Conservation (phyloP, 1,140 invertebrate genomes). For the Trinorchestia longiramus region DNA sequence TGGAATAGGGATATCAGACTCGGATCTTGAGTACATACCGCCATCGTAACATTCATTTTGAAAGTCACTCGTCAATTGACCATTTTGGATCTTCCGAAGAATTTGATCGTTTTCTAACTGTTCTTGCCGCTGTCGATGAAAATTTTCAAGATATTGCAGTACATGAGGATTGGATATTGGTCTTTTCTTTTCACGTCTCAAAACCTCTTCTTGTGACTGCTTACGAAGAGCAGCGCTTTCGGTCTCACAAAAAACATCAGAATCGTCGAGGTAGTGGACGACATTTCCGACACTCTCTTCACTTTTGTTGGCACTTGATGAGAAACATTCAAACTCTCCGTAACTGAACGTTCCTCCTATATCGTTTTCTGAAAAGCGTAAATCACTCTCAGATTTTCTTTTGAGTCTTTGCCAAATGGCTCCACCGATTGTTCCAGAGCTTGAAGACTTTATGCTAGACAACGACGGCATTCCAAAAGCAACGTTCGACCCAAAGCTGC, state of each 20-base stretch:
- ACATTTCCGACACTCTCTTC: not conserved
- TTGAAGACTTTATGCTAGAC: not conserved
- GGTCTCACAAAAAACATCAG: not conserved
- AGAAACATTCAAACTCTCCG: not conserved
- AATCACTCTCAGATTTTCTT: slow-evolving; percentile 41
- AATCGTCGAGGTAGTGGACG: not conserved
- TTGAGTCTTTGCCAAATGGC: slow-evolving; percentile 29
- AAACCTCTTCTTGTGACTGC: not conserved
- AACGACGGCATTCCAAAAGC: not conserved
- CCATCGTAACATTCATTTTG: not conserved
- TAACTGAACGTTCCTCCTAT: slow-evolving; percentile 1
- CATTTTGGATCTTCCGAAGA: not conserved
- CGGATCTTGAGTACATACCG: not conserved
- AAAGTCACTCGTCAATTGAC: not conserved
- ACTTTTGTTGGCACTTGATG: not conserved
- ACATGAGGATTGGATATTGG: slow-evolving; percentile 47
- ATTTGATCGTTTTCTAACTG: not conserved
- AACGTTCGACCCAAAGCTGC: not conserved
- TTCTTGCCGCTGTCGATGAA: slow-evolving; percentile 46
- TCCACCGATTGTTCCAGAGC: not conserved
- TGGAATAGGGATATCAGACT: not conserved
- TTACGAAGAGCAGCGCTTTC: not conserved
- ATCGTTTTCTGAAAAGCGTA: not conserved
- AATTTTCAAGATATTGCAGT: slow-evolving; percentile 23
- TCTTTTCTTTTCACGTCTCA: not conserved